These are phyloP conservation scores for Stenodera caucasica DNA, from an alignment of 2,888 invertebrate genomes.

Conservation along the genomic window DNA sequence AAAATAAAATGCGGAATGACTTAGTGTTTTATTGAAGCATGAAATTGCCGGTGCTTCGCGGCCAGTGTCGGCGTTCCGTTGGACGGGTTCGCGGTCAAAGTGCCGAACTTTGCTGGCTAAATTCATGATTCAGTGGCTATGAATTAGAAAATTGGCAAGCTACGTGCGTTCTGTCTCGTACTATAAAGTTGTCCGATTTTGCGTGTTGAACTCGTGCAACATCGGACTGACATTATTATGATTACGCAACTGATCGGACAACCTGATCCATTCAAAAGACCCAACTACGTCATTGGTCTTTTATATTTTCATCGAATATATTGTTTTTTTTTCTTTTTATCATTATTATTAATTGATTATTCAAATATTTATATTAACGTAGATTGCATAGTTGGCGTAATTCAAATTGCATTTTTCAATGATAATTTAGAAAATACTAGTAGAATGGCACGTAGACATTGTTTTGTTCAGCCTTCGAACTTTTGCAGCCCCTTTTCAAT, in stretches of 20 bases:
- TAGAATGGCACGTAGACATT: not conserved
- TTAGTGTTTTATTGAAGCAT: constrained; percentile 9
- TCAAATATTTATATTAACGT: not conserved
- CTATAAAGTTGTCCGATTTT: constrained; percentile 21
- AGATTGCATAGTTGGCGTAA: not conserved
- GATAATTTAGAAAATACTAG: not conserved
- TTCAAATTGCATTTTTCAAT: not conserved
- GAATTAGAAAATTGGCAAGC: constrained; percentile 42
- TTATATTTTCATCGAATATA: not conserved
- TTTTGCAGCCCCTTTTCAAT: not conserved
- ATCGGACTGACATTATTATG: constrained; percentile 14
- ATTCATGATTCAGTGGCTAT: constrained; percentile 37
- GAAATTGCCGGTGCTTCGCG: constrained; percentile 6
- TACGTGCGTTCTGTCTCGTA: constrained; percentile 41
- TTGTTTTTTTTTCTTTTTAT: not conserved
- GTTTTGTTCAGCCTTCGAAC: constrained; percentile 1
- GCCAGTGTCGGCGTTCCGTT: constrained; percentile 13
- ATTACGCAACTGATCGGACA: constrained; percentile 25
- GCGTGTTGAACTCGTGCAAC: constrained; percentile 27
- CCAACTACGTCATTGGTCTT: not conserved
- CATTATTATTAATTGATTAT: too few species aligned
- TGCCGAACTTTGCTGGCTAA: constrained; percentile 19
- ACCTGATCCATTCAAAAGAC: constrained; percentile 21
- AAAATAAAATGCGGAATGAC: constrained; percentile 1
- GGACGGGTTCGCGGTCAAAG: constrained; percentile 17